A percentile compares a stretch with the other conserved stretches of the same genome.
Conservation (phyloP, 2,113 vertebrate species). For the Bagarius yarrelli region DNA sequence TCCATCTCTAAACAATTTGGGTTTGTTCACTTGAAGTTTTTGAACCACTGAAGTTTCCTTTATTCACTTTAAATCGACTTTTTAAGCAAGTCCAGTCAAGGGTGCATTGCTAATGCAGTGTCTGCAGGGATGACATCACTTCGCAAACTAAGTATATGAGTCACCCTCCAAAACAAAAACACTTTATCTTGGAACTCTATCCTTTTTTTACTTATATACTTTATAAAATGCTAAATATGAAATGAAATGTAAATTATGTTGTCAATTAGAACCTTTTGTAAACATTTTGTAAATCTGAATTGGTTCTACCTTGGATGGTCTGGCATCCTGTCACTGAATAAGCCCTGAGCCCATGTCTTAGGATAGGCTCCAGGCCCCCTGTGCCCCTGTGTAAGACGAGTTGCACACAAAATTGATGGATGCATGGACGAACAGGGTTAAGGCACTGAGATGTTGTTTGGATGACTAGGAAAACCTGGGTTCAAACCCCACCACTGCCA, state of each 20-base stretch:
- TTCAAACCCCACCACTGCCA: too few species aligned
- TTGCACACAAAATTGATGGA: too few species aligned
- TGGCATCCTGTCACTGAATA: too few species aligned
- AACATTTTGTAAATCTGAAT: not conserved
- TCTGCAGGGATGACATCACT: not conserved
- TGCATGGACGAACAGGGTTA: too few species aligned
- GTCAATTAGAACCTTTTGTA: too few species aligned
- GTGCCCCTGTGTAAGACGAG: too few species aligned
- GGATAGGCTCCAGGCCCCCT: too few species aligned
- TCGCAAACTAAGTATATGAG: not conserved
- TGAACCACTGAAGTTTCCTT: not conserved
- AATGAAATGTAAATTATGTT: not conserved
- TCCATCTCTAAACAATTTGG: not conserved
- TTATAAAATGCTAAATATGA: not conserved
- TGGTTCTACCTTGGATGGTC: not conserved
- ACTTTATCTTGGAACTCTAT: not conserved
- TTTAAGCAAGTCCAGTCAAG: not conserved
- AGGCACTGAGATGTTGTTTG: too few species aligned
- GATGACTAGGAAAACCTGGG: too few species aligned
- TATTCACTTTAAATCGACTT: not conserved
- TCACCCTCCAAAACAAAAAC: not conserved
- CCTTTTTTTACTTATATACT: not conserved
- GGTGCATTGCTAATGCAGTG: not conserved
- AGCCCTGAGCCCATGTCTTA: too few species aligned
- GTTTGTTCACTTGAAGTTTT: not conserved